These are phyloP conservation scores for Rhinogobius similis DNA, from an alignment of 2,113 vertebrate species.

Conservation along the genomic window DNA sequence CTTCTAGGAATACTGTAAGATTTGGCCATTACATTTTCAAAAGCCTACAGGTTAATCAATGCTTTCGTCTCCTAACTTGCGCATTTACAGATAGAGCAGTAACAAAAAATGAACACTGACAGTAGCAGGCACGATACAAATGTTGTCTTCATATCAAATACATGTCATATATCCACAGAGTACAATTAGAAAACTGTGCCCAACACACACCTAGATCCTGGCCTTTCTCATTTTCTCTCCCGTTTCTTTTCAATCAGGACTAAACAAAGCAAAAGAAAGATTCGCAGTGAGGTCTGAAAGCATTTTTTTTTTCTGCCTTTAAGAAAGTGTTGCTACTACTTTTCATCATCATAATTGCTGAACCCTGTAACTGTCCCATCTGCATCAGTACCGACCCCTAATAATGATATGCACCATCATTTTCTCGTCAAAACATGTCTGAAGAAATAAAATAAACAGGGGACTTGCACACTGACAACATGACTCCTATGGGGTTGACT, in stretches of 20 bases:
- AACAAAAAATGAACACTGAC: slow-evolving; percentile 68
- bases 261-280: slow-evolving; percentile 39
- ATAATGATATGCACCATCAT: slow-evolving; percentile 4
- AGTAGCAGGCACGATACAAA: slow-evolving; percentile 78
- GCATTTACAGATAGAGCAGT: slow-evolving; percentile 64
- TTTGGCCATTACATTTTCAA: slow-evolving; percentile 41
- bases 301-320: slow-evolving; percentile 34
- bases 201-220: slow-evolving; percentile 61
- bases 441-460: slow-evolving; percentile 1
- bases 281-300: slow-evolving; percentile 53
- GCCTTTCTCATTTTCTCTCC: slow-evolving; percentile 29
- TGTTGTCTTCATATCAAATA: slow-evolving; percentile 76
- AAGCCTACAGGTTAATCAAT: slow-evolving; percentile 23
- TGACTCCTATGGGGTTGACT: slow-evolving; percentile 25
- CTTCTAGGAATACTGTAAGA: slow-evolving; percentile 1
- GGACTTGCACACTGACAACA: slow-evolving; percentile 15
- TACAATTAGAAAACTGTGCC: slow-evolving; percentile 75
- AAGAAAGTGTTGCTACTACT: slow-evolving; percentile 43
- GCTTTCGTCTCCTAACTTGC: slow-evolving; percentile 23
- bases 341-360: neutral
- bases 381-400: slow-evolving; percentile 15
- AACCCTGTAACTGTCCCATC: slow-evolving; percentile 43
- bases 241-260: slow-evolving; percentile 26
- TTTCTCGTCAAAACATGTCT: slow-evolving; percentile 2
- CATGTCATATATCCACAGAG: slow-evolving; percentile 77